These are phyloP conservation scores for Nothobranchius furzeri DNA, from an alignment of 2,113 vertebrate species.

Conservation along the genomic window DNA sequence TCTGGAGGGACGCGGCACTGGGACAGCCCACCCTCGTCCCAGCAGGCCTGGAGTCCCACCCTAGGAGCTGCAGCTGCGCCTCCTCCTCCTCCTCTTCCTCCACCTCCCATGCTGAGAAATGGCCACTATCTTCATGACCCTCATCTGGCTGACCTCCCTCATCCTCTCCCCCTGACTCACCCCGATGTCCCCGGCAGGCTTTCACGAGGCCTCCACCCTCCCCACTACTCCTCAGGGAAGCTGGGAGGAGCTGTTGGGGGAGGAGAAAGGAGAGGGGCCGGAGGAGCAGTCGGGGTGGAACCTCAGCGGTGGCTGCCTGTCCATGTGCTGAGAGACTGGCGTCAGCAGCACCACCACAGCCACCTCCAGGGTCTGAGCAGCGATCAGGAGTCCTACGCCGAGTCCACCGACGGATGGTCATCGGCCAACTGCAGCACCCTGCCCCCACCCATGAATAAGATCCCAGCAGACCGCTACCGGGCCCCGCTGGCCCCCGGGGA, in stretches of 20 bases:
- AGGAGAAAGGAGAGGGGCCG: constrained; percentile 64
- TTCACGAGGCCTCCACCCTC: constrained; percentile 76
- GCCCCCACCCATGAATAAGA: constrained; percentile 97
- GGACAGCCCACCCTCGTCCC: constrained; percentile 82
- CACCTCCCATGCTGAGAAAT: constrained; percentile 77
- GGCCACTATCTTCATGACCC: constrained; percentile 86
- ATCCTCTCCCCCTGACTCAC: constrained; percentile 83
- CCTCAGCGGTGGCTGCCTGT: constrained; percentile 91
- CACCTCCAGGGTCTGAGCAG: constrained; percentile 78
- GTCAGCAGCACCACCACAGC: constrained; percentile 81
- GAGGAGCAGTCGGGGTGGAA: constrained; percentile 57
- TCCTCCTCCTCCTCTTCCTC: constrained; percentile 65
- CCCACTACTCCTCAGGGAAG: constrained; percentile 79
- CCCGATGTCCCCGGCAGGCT: constrained; percentile 79
- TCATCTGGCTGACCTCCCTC: constrained; percentile 78
- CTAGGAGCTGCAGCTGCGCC: constrained; percentile 63
- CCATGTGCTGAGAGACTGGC: constrained; percentile 91
- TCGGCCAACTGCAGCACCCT: constrained; percentile 96
- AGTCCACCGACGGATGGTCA: constrained; percentile 97
- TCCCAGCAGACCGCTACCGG: constrained; percentile 94
- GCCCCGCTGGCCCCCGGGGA: constrained; percentile 83
- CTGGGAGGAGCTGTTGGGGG: constrained; percentile 73
- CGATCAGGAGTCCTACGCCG: constrained; percentile 96
- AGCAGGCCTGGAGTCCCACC: constrained; percentile 76
- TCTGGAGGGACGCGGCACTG: constrained; percentile 74